Conservation (phyloP, 2,113 vertebrate genomes). For the Lophochroa leadbeateri region DNA sequence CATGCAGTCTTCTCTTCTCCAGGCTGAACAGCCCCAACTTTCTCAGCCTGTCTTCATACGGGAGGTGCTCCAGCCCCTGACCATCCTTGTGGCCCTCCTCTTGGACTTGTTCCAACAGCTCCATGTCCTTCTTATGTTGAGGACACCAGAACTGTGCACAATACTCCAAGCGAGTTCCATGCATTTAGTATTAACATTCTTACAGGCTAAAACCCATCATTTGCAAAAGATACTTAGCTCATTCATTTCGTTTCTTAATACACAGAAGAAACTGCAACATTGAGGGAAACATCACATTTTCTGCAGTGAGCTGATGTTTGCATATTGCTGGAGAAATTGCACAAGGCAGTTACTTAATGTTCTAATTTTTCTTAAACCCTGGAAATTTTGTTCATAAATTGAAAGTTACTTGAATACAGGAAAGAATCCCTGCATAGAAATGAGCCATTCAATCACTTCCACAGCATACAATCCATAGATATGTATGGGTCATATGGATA, state of each 20-base stretch:
- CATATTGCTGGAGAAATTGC: neutral
- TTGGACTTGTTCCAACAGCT: too few species aligned
- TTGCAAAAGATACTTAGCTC: neutral
- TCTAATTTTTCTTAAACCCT: neutral
- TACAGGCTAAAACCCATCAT: neutral
- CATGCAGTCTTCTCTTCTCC: too few species aligned
- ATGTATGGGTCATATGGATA: neutral
- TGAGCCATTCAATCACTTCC: neutral
- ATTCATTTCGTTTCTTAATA: neutral
- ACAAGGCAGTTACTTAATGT: neutral
- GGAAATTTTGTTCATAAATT: neutral
- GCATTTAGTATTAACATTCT: neutral
- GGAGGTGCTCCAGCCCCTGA: too few species aligned
- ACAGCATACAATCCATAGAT: neutral
- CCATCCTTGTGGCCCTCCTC: too few species aligned
- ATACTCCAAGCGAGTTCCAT: neutral
- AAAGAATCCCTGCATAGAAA: neutral
- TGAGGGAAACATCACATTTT: neutral
- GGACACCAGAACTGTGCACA: too few species aligned
- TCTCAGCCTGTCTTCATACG: too few species aligned
- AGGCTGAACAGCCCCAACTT: too few species aligned
- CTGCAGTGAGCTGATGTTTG: neutral
- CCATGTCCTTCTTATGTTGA: too few species aligned
- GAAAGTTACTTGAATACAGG: neutral
- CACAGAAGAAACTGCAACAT: neutral